phyloP scores from a whole-genome alignment of 2,113 vertebrate species.

The Hystrix cristata region DNA sequence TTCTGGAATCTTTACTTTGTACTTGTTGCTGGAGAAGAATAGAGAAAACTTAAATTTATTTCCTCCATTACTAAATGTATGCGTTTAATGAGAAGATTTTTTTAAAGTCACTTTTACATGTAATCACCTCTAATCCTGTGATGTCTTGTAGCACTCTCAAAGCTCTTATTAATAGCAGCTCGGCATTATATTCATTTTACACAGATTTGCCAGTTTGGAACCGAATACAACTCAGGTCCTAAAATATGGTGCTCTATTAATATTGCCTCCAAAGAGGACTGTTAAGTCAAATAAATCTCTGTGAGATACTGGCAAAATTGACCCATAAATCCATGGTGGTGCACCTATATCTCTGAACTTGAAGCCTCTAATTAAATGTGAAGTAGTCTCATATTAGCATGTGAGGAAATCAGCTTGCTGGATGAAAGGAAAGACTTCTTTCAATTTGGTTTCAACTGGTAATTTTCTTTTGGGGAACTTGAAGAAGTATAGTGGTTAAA shows the following conservation, averaged over 20 bases:
- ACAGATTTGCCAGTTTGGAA: neutral
- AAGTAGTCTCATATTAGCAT: constrained; percentile 17
- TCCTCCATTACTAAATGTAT: neutral
- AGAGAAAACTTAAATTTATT: neutral
- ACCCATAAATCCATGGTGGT: neutral
- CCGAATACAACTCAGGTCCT: neutral
- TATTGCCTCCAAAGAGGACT: neutral
- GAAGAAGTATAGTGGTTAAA: neutral
- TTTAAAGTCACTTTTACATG: neutral
- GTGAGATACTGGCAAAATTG: neutral
- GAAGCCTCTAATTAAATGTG: constrained; percentile 48
- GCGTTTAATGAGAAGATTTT: neutral
- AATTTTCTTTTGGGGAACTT: constrained; percentile 28
- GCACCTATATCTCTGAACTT: neutral
- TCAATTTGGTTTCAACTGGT: constrained; percentile 55
- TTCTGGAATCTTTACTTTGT: neutral
- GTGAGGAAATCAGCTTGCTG: neutral
- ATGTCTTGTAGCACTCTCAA: neutral
- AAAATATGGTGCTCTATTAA: neutral
- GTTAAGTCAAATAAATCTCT: neutral
- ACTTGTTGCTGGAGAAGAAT: neutral
- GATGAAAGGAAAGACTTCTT: constrained; percentile 24
- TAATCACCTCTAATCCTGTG: neutral
- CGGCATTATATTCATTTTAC: neutral
- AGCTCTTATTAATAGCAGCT: neutral